phyloP scores from a whole-genome alignment of 2,113 vertebrate species.

The Boleophthalmus pectinirostris region DNA sequence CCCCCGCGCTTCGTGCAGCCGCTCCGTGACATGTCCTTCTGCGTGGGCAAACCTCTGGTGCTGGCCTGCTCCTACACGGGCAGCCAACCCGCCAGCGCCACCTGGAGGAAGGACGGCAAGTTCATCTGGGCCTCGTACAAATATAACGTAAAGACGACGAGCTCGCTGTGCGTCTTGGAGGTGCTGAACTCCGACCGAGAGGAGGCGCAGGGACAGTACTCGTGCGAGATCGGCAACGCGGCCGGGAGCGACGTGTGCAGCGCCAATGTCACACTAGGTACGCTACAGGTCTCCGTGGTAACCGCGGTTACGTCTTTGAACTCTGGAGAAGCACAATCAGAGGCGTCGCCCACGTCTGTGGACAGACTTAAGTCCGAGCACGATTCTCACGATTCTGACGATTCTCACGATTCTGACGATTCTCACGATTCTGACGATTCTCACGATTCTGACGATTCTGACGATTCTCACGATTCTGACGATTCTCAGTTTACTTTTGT shows the following conservation, averaged over 20 bases:
- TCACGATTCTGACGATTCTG: too few relatives aligned
- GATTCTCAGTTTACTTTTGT: too few relatives aligned
- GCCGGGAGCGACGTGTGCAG: slow-evolving; percentile 83
- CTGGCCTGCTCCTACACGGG: slow-evolving; percentile 67
- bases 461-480: too few relatives aligned
- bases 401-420: too few relatives aligned
- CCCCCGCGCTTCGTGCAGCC: slow-evolving; percentile 38
- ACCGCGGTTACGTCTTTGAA: neutral
- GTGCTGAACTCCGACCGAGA: slow-evolving; percentile 79
- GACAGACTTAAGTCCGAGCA: too few relatives aligned
- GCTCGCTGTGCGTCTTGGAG: slow-evolving; percentile 82
- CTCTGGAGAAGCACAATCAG: neutral
- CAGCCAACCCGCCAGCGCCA: slow-evolving; percentile 79
- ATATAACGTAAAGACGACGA: slow-evolving; percentile 66
- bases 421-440: too few relatives aligned
- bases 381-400: too few relatives aligned
- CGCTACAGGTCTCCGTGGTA: neutral
- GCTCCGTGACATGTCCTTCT: slow-evolving; percentile 71
- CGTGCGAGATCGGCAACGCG: slow-evolving; percentile 84
- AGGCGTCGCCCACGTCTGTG: neutral
- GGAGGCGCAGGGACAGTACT: slow-evolving; percentile 80
- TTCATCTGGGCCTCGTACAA: slow-evolving; percentile 78
- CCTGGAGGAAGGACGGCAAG: slow-evolving; percentile 86
- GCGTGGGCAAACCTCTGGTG: slow-evolving; percentile 45
- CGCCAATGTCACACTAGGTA: slow-evolving; percentile 81